A percentile compares a stretch with the other conserved stretches of the same genome.
Conservation (phyloP, 2,113 vertebrate genomes). For the Cinclus mexicanus region DNA sequence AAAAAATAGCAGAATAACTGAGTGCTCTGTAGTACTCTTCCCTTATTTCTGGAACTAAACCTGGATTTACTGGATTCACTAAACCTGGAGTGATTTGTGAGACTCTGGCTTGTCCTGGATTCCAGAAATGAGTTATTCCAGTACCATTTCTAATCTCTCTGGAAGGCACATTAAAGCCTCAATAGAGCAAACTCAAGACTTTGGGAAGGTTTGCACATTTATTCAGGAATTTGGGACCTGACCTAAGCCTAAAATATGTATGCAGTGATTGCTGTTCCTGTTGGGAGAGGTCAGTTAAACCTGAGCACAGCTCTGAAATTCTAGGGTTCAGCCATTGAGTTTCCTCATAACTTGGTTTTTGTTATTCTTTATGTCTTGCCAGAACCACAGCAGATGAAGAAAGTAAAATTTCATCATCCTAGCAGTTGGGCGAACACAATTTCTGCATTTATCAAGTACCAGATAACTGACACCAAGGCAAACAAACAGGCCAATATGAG, state of each 20-base stretch:
- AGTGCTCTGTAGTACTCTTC: background rate
- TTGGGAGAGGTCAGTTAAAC: background rate
- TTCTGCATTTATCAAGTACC: constrained; percentile 41
- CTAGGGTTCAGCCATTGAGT: background rate
- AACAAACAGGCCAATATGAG: constrained; percentile 45
- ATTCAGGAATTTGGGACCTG: background rate
- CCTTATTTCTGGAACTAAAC: background rate
- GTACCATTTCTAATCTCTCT: background rate
- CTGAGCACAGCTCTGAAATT: background rate
- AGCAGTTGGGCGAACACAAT: background rate
- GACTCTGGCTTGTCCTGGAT: background rate
- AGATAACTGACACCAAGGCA: constrained; percentile 40
- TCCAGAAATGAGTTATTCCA: background rate
- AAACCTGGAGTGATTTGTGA: background rate
- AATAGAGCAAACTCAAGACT: background rate
- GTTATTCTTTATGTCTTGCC: constrained; percentile 33
- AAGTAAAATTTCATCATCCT: constrained; percentile 39
- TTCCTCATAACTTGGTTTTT: background rate
- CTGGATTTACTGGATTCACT: background rate
- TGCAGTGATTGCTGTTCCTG: background rate
- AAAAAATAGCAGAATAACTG: background rate
- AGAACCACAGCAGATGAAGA: constrained; percentile 43
- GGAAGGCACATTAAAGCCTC: background rate
- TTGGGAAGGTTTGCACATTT: background rate
- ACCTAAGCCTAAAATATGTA: background rate